These are phyloP conservation scores for Percina caprodes DNA, from an alignment of 2,113 vertebrate species.

Conservation along the genomic window DNA sequence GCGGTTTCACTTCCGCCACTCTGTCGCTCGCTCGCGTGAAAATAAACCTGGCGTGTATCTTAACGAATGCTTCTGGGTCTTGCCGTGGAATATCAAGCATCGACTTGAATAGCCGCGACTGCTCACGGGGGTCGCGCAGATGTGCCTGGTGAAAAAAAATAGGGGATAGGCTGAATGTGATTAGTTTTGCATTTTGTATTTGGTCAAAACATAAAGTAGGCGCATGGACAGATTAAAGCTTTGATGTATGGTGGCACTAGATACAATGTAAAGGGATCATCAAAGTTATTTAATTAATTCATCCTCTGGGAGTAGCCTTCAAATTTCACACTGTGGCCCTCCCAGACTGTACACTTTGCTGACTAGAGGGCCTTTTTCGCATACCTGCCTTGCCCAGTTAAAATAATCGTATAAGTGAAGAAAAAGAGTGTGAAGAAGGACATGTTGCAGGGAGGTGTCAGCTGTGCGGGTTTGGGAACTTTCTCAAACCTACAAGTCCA, in stretches of 20 bases:
- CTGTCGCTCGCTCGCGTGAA: too few relatives aligned
- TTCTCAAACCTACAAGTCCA: slow-evolving; percentile 34
- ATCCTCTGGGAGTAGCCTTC: background rate
- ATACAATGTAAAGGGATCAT: background rate
- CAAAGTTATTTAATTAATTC: background rate
- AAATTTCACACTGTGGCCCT: background rate
- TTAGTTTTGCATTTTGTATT: background rate
- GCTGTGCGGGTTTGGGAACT: slow-evolving; percentile 25
- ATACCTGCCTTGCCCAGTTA: slow-evolving; percentile 2
- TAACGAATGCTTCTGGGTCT: too few relatives aligned
- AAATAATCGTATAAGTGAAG: slow-evolving; percentile 16
- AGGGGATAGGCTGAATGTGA: background rate
- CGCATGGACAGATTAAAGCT: background rate
- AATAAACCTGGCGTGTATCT: too few relatives aligned
- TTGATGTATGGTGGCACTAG: too few relatives aligned
- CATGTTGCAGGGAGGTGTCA: background rate
- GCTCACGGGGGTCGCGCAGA: too few relatives aligned
- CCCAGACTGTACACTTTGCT: background rate
- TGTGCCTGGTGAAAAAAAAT: too few relatives aligned
- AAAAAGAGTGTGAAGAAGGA: slow-evolving; percentile 13
- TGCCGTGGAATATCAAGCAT: too few relatives aligned
- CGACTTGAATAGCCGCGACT: too few relatives aligned
- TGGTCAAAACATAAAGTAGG: background rate
- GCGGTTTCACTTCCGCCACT: too few relatives aligned
- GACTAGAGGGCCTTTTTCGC: slow-evolving; percentile 24